A percentile compares a stretch with the other conserved stretches of the same genome.
Evolutionary conservation across 1,140 invertebrate species (phyloP).

Genomic region (Melanaphis sacchari): DNA sequence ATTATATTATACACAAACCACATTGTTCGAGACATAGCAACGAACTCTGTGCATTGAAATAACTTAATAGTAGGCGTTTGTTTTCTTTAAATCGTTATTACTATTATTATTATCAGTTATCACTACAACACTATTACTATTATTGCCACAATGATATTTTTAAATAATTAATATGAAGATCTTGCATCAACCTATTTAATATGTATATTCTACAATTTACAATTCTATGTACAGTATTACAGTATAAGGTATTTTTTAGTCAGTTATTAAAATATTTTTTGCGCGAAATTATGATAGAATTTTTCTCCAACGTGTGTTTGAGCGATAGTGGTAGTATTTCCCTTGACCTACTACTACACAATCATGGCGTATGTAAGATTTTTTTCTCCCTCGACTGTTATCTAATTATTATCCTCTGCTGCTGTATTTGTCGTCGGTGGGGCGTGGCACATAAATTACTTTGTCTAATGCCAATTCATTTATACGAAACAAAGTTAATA

Average conservation of each 20-base stretch:
- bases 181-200: neutral
- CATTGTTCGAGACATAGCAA: slow-evolving; percentile 6
- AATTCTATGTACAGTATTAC: neutral
- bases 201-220: neutral
- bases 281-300: neutral
- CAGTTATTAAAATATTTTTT: neutral
- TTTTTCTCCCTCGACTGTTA: neutral
- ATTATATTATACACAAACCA: neutral
- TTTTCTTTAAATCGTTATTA: slow-evolving; percentile 1
- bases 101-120: neutral
- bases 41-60: neutral
- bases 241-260: neutral
- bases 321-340: neutral
- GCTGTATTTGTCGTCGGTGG: neutral
- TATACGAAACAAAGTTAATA: slow-evolving; percentile 28
- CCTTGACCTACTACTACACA: neutral
- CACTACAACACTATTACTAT: neutral
- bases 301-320: neutral
- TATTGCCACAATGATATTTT: neutral
- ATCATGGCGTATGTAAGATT: neutral
- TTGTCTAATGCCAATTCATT: slow-evolving; percentile 16
- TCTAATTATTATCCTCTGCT: neutral
- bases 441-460: neutral
- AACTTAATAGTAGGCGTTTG: neutral
- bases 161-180: neutral